Conservation (phyloP, 2,113 vertebrate genomes). For the Lanius collurio region DNA sequence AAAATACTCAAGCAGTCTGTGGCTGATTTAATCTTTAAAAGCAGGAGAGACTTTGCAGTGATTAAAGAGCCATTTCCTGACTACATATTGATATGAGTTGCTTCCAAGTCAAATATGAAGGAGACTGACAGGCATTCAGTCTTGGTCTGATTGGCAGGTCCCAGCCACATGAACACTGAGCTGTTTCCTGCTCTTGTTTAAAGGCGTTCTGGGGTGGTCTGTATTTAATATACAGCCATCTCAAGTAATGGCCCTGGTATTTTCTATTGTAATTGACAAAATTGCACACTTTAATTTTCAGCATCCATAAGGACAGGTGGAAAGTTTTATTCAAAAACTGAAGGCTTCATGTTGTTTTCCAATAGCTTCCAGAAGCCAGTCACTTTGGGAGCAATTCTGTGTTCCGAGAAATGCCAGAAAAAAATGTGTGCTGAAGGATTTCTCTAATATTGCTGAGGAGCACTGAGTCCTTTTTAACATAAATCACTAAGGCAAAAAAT, state of each 20-base stretch:
- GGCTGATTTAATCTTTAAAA: conserved; percentile 66
- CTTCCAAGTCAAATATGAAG: conserved; percentile 56
- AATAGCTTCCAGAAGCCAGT: conserved; percentile 49
- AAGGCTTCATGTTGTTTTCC: conserved; percentile 11
- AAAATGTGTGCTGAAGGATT: conserved; percentile 30
- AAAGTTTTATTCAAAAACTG: conserved; percentile 50
- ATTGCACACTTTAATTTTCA: conserved; percentile 34
- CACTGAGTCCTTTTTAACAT: not conserved
- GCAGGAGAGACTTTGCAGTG: conserved; percentile 57
- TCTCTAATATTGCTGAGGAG: not conserved
- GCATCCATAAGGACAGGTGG: conserved; percentile 52
- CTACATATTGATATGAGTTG: conserved; percentile 50
- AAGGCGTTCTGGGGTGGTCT: conserved; percentile 24
- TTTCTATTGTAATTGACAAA: conserved; percentile 34
- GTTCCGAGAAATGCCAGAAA: conserved; percentile 26
- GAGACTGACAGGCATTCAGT: conserved; percentile 43
- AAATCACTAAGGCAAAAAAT: not conserved
- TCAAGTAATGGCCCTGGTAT: conserved; percentile 3
- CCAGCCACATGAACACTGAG: not conserved
- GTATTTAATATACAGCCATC: conserved; percentile 15
- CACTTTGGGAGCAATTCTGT: conserved; percentile 42
- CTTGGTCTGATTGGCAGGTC: conserved; percentile 57
- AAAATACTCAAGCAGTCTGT: not conserved
- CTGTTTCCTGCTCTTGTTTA: conserved; percentile 36
- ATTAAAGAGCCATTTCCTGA: conserved; percentile 69